A percentile compares a stretch with the other conserved stretches of the same genome.
These are phyloP conservation scores for Heliconius melpomene DNA, from an alignment of 1,140 invertebrate genomes.

Conservation along the genomic window DNA sequence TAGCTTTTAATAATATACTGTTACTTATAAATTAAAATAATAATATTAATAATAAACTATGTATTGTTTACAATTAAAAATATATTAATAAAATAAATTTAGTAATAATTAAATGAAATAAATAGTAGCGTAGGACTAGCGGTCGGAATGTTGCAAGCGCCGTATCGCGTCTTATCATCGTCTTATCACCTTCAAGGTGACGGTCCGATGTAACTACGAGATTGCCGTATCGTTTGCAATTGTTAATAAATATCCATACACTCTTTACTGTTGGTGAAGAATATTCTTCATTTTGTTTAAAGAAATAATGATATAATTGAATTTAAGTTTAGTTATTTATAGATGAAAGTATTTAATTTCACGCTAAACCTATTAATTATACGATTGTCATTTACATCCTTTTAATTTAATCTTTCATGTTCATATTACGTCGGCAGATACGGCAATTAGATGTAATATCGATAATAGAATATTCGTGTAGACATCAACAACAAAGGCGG, in stretches of 20 bases:
- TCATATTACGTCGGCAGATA: too few relatives aligned
- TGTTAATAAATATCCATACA: conserved; percentile 35
- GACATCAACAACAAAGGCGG: background rate
- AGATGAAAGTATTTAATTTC: background rate
- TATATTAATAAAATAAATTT: background rate
- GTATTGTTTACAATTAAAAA: background rate
- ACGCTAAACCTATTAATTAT: background rate
- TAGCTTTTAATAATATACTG: background rate
- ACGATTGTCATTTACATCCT: background rate
- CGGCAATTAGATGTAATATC: too few relatives aligned
- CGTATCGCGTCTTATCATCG: conserved; percentile 62
- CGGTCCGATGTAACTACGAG: conserved; percentile 63
- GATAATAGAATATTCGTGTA: too few relatives aligned
- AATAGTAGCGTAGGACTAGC: conserved; percentile 32
- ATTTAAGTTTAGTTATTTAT: background rate
- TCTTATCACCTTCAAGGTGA: conserved; percentile 77
- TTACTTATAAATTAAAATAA: background rate
- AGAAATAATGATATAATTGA: background rate
- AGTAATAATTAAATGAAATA: conserved; percentile 31
- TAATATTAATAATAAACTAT: background rate
- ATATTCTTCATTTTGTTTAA: background rate
- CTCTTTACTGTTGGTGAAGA: background rate
- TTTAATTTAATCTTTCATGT: background rate
- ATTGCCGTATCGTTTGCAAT: conserved; percentile 59
- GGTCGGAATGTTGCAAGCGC: conserved; percentile 42